Evolutionary conservation across 2,888 invertebrate species (phyloP).

Genomic region (Orthosia cruda): DNA sequence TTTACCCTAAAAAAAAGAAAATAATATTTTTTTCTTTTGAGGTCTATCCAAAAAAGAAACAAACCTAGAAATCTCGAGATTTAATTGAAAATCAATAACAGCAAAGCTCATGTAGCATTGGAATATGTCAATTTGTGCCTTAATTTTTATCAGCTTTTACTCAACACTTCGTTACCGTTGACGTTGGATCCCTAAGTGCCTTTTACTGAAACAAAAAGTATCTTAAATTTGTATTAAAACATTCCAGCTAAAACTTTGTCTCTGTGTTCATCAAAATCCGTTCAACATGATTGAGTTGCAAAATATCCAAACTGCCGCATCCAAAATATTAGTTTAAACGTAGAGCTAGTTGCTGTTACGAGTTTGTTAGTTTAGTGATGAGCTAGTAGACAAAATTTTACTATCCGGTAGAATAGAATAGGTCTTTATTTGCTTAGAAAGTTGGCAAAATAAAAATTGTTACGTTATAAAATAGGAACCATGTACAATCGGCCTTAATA

Average conservation of each 20-base stretch:
- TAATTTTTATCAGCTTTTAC: not conserved
- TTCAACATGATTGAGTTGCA: constrained; percentile 26
- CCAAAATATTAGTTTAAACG: constrained; percentile 13
- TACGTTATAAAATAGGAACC: no score
- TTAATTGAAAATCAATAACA: not conserved
- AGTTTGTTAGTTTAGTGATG: constrained; percentile 12
- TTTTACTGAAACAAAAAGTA: constrained; percentile 12
- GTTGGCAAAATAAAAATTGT: no score
- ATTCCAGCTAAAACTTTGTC: not conserved
- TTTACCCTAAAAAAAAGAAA: no score
- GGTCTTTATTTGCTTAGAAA: no score
- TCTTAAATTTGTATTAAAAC: constrained; percentile 1
- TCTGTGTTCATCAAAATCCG: constrained; percentile 10
- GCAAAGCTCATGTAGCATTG: not conserved
- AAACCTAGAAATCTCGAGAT: not conserved
- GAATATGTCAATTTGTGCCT: not conserved
- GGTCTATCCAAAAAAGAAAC: not conserved
- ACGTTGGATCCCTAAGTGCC: constrained; percentile 1
- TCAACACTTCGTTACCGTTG: not conserved
- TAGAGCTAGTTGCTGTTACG: not conserved
- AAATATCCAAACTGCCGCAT: constrained; percentile 23
- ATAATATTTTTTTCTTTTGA: no score
- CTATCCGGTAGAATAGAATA: no score
- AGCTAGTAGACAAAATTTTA: no score
- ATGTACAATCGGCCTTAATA: no score